These are phyloP conservation scores for Leucania comma DNA, from an alignment of 2,888 invertebrate species.

Conservation along the genomic window DNA sequence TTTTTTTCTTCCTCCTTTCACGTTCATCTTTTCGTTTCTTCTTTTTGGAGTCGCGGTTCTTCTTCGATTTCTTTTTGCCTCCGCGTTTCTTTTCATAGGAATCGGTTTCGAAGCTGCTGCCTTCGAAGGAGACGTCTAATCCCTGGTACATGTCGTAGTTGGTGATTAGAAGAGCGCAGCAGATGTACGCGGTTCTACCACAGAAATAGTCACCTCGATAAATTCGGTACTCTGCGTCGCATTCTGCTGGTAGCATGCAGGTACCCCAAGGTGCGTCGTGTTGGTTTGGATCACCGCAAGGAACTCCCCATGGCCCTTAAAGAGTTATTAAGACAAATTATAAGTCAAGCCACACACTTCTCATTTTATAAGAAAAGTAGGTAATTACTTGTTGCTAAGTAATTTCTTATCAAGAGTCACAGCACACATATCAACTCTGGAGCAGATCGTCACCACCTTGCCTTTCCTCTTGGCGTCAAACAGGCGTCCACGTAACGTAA, in stretches of 20 bases:
- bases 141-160: slow-evolving; percentile 84
- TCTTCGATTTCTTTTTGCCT: slow-evolving; percentile 54
- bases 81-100: slow-evolving; percentile 72
- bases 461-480: too few relatives aligned
- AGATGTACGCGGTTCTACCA: slow-evolving; percentile 80
- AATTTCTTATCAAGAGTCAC: too few relatives aligned
- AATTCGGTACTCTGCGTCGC: slow-evolving; percentile 82
- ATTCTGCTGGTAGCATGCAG: slow-evolving; percentile 81
- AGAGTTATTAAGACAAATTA: slow-evolving; percentile 2
- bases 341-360: too few relatives aligned
- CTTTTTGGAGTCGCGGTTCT: slow-evolving; percentile 10
- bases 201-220: slow-evolving; percentile 84
- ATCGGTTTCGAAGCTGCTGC: slow-evolving; percentile 75
- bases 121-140: slow-evolving; percentile 81
- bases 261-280: slow-evolving; percentile 86
- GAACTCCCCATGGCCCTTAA: slow-evolving; percentile 85
- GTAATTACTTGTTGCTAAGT: too few relatives aligned
- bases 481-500: too few relatives aligned
- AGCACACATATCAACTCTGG: too few relatives aligned
- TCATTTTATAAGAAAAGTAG: too few relatives aligned
- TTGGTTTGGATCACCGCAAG: slow-evolving; percentile 85
- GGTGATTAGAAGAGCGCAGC: slow-evolving; percentile 79
- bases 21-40: slow-evolving; percentile 47
- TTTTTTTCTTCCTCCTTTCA: slow-evolving; percentile 74
- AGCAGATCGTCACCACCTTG: too few relatives aligned